phyloP scores from a whole-genome alignment of 1,140 invertebrate species.

The Bombus superbus region DNA sequence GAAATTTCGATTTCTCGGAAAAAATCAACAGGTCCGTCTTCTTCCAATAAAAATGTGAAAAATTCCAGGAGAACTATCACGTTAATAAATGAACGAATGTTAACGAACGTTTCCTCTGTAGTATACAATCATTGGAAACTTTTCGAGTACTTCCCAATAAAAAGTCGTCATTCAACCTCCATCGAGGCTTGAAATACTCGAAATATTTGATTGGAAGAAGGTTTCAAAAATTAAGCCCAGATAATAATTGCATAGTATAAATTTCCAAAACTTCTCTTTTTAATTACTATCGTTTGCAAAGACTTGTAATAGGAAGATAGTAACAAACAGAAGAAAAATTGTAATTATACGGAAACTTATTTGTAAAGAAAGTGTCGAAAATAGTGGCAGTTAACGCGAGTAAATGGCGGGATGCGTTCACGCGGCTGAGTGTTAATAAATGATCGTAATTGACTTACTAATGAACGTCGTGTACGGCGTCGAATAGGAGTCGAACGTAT shows the following conservation, averaged over 20 bases:
- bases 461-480: constrained; percentile 81
- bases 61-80: too few species aligned
- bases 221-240: fast-evolving
- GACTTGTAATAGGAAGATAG: too few species aligned
- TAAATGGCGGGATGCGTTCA: background rate
- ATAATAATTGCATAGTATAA: too few species aligned
- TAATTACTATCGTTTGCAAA: background rate
- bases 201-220: too few species aligned
- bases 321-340: background rate
- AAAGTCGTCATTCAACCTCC: too few species aligned
- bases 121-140: too few species aligned
- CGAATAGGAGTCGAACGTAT: constrained; percentile 75
- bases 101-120: too few species aligned
- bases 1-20: background rate
- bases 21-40: background rate
- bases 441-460: constrained; percentile 75
- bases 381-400: background rate
- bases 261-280: too few species aligned
- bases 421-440: constrained; percentile 41
- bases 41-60: too few species aligned
- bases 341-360: background rate
- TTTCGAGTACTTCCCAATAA: too few species aligned
- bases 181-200: too few species aligned
- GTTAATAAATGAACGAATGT: too few species aligned
- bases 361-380: background rate